phyloP scores from a whole-genome alignment of 2,797 vertebrate species.

The Sternotherus odoratus region DNA sequence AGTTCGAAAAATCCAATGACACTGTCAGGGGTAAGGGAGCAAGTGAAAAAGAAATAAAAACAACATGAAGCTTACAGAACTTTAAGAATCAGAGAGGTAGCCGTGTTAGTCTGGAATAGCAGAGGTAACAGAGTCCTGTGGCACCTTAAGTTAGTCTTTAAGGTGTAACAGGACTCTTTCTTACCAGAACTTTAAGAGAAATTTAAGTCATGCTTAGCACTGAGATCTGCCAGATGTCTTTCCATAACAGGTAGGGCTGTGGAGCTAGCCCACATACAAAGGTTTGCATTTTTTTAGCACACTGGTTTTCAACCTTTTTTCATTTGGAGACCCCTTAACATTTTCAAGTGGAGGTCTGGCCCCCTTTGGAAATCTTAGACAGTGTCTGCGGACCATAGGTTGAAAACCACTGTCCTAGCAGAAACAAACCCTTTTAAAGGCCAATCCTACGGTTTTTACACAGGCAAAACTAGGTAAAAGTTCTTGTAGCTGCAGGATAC shows the following conservation, averaged over 20 bases:
- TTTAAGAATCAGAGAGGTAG: too few relatives aligned
- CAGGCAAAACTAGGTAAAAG: slow-evolving; percentile 53
- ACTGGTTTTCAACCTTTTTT: too few relatives aligned
- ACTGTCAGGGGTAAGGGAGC: slow-evolving; percentile 51
- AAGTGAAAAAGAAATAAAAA: slow-evolving; percentile 46
- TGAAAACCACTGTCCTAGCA: not conserved
- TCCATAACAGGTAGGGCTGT: not conserved
- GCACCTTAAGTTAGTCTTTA: too few relatives aligned
- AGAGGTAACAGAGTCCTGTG: too few relatives aligned
- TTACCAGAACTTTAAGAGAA: too few relatives aligned
- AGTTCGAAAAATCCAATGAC: slow-evolving; percentile 55
- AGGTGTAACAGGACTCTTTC: too few relatives aligned
- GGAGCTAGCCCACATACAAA: not conserved
- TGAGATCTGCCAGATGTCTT: not conserved
- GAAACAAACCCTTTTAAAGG: not conserved
- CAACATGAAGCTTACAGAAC: not conserved
- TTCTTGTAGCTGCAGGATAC: slow-evolving; percentile 61
- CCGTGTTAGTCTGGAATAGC: too few relatives aligned
- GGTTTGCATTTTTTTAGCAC: not conserved
- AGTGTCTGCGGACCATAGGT: too few relatives aligned
- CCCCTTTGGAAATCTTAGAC: too few relatives aligned
- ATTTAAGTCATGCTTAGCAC: not conserved
- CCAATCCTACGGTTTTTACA: not conserved
- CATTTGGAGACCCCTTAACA: too few relatives aligned
- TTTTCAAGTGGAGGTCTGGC: too few relatives aligned